Conservation (phyloP, 2,888 invertebrate genomes). For the Mamestra brassicae region DNA sequence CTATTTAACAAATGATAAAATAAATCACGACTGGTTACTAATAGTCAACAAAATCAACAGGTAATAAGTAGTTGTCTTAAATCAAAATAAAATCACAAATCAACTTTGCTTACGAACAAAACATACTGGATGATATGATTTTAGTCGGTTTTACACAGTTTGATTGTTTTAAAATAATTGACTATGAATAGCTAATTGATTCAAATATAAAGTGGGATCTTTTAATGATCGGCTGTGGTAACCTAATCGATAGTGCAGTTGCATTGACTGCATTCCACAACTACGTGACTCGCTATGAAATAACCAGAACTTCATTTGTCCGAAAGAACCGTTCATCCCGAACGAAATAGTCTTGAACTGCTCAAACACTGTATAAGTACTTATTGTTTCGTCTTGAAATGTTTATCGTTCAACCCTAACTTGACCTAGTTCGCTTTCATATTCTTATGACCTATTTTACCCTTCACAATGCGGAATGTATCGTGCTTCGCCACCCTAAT, state of each 20-base stretch:
- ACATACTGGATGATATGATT: slow-evolving; percentile 74
- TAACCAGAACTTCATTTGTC: slow-evolving; percentile 88
- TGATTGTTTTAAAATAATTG: slow-evolving; percentile 67
- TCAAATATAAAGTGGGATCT: slow-evolving; percentile 73
- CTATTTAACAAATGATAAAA: slow-evolving; percentile 76
- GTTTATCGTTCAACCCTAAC: slow-evolving; percentile 77
- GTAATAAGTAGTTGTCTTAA: slow-evolving; percentile 66
- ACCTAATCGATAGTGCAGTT: slow-evolving; percentile 79
- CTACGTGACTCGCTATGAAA: slow-evolving; percentile 80
- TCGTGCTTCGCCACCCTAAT: slow-evolving; percentile 77
- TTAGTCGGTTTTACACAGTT: slow-evolving; percentile 65
- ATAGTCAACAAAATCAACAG: slow-evolving; percentile 66
- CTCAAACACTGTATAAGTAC: slow-evolving; percentile 54
- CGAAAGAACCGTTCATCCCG: slow-evolving; percentile 77
- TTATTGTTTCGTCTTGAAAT: slow-evolving; percentile 75
- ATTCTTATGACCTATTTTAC: slow-evolving; percentile 82
- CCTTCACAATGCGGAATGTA: slow-evolving; percentile 75
- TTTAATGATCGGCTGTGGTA: slow-evolving; percentile 79
- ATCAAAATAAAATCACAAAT: slow-evolving; percentile 72
- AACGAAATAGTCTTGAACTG: slow-evolving; percentile 58
- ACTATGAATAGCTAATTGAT: slow-evolving; percentile 70
- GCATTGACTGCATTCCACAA: slow-evolving; percentile 86
- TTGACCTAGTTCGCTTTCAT: slow-evolving; percentile 83
- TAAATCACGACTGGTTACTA: slow-evolving; percentile 70
- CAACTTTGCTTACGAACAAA: slow-evolving; percentile 75